These are phyloP conservation scores for Hyphantria cunea DNA, from an alignment of 1,140 invertebrate species.

Conservation along the genomic window DNA sequence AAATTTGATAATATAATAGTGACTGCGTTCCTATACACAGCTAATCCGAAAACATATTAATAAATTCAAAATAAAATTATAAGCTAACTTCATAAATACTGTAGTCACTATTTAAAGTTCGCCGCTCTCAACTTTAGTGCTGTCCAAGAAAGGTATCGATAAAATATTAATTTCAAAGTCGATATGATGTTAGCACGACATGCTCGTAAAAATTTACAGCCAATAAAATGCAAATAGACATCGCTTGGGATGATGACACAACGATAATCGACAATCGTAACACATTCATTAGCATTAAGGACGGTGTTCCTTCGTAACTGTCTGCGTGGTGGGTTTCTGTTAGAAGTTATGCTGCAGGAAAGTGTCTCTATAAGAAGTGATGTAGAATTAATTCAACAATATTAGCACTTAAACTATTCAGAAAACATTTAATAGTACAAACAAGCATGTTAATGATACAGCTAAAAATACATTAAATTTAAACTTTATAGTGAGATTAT, in stretches of 20 bases:
- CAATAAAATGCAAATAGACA: slow-evolving; percentile 65
- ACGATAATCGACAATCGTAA: slow-evolving; percentile 52
- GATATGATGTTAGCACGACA: slow-evolving; percentile 51
- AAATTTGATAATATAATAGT: slow-evolving; percentile 22
- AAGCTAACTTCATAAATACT: slow-evolving; percentile 32
- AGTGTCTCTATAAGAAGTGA: no score
- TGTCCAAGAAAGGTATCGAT: slow-evolving; percentile 47
- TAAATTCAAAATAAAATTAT: slow-evolving; percentile 51
- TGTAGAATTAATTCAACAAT: no score
- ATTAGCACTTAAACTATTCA: no score
- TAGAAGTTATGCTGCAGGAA: no score
- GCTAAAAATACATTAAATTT: no score
- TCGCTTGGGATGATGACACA: slow-evolving; percentile 50
- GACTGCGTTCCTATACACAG: slow-evolving; percentile 19
- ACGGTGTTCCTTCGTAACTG: slow-evolving; percentile 13
- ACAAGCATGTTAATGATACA: no score
- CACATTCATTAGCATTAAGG: slow-evolving; percentile 45
- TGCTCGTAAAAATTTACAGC: slow-evolving; percentile 63
- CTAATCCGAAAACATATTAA: slow-evolving; percentile 36
- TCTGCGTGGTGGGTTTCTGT: no score
- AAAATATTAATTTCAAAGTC: slow-evolving; percentile 69
- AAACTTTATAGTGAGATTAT: no score
- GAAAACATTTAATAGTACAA: no score
- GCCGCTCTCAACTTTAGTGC: slow-evolving; percentile 38
- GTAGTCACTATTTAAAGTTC: slow-evolving; percentile 24